Base-by-base conservation (phyloP, 2,797 vertebrate genomes). In the Lerista edwardsae region DNA sequence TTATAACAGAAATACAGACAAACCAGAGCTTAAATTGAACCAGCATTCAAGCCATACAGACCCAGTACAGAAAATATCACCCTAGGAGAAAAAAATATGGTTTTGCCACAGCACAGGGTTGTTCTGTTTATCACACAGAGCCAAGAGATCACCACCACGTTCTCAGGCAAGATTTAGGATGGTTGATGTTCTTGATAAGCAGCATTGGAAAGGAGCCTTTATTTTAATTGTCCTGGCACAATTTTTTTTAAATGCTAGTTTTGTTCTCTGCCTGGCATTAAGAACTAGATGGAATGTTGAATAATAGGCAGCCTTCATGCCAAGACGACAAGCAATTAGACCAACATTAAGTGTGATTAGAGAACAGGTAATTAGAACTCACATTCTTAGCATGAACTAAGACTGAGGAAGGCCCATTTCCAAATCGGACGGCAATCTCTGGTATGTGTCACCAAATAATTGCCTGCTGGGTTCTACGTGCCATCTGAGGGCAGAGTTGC, bases 71-170 rank as follows among this genome's bases (percentile, higher is more conserved):
- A 41, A 71, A 80, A 23, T 67, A 72, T 61, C 55, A 25, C 41
- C 0, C 1, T 80, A 1, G 69, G 68, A 80, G 1, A 27, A 82
- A 51, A 59, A 34, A 72, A n/a, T 14, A 78, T 1, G 0, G n/a
- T 80, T 34, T 36, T 61, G 23, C 71, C 71, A 75, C 81, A 79
- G 10, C 0, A 72, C 67, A 84, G 34, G 74, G 65, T 86, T 89
- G 14, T 0, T 71, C 68, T 87, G 31, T 91, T 89, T 90, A 91
- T 77, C 73, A 85, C 86, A 7, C 72, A 41, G 84, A 91, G 75
- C 88, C 88, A 90, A 92, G 85, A 86, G 62, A 79, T 55, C 1
- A 0, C 75, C 90, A 88, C 90, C 90, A 87, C 80, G 55, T 44
- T 83, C 39, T 83, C 75, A 78, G 44, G 3, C 31, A 88, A 77